Evolutionary conservation across 2,113 vertebrate species (phyloP).

Genomic region (Accipiter virgatus): DNA sequence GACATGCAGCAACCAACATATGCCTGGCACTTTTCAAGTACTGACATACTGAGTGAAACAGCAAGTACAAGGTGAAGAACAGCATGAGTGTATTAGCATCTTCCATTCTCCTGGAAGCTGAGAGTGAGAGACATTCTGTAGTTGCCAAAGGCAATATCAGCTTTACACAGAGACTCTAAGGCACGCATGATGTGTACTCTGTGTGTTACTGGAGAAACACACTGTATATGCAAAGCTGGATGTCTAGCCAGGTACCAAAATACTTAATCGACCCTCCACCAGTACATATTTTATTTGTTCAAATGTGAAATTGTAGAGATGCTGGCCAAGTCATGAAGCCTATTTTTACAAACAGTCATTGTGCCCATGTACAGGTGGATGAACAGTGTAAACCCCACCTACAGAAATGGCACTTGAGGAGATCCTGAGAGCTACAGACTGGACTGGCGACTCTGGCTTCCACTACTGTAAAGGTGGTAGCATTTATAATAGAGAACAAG

Average conservation of each 20-base stretch:
- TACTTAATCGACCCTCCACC: not conserved
- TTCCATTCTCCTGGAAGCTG: constrained; percentile 56
- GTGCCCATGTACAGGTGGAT: not conserved
- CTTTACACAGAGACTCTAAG: constrained; percentile 16
- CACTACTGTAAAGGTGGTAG: not conserved
- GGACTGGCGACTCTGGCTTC: not conserved
- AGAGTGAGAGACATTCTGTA: constrained; percentile 29
- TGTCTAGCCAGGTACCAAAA: not conserved
- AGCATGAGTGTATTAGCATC: constrained; percentile 66
- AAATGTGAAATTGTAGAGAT: not conserved
- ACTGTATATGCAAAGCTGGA: not conserved
- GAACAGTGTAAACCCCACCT: not conserved
- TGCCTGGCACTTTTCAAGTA: constrained; percentile 62
- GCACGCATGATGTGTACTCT: not conserved
- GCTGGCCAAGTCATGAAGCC: not conserved
- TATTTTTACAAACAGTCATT: not conserved
- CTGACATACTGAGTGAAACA: constrained; percentile 66
- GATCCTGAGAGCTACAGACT: not conserved
- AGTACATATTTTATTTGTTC: not conserved
- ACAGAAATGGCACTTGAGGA: not conserved
- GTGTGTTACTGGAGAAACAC: not conserved
- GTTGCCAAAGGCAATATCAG: constrained; percentile 56
- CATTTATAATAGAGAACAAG: not conserved
- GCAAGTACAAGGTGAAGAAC: constrained; percentile 67
- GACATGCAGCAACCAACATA: constrained; percentile 65